Base-by-base conservation (phyloP, 64 coral and sea anemone genomes). In the Stichodactyla helianthus region DNA sequence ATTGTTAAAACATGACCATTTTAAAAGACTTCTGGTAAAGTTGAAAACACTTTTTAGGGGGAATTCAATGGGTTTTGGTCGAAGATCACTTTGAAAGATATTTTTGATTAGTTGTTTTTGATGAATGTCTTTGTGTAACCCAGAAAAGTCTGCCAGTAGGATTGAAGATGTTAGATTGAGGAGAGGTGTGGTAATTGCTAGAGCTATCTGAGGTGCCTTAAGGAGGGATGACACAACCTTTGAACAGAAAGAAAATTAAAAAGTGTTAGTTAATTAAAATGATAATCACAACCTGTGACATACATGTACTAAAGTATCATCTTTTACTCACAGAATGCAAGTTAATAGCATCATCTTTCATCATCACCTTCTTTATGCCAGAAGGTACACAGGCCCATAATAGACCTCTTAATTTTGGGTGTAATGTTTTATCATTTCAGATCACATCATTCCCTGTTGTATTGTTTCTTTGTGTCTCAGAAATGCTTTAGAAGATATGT, bases 121-220 rank as follows among this genome's bases (percentile, higher is more conserved):
- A n/a, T 87, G 84, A 26, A 76, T 19, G 9, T 86, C 83, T 55
- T 51, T 83, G 17, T 54, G 31, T 18, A 94, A 16, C 65, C 87
- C 78, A 64, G 85, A 51, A 53, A 87, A 87, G 58, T 90, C 86
- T 23, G 61, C 63, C n/a, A 89, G 68, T 9, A 94, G 80, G 60
- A 94, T 65, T 25, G 85, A 84, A 62, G 88, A 94, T 19, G 85
- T 58, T 44, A 94, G 86, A 62, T 91, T 83, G 18, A 94, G 56
- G 17, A 94, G 20, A 31, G 93, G 35, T 2, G 54, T 18, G 7
- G 54, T 8, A 14, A 87, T 26, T 7, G 20, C 6, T 6, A 62
- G 51, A 9, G 22, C 12, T 53, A 82, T 6, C 0, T n/a, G 22
- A 52, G 79, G 79, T 53, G 54, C 20, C 50, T 52, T 82, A 8